phyloP scores from a whole-genome alignment of 1,140 invertebrate species.

The Drosophila mauritiana region DNA sequence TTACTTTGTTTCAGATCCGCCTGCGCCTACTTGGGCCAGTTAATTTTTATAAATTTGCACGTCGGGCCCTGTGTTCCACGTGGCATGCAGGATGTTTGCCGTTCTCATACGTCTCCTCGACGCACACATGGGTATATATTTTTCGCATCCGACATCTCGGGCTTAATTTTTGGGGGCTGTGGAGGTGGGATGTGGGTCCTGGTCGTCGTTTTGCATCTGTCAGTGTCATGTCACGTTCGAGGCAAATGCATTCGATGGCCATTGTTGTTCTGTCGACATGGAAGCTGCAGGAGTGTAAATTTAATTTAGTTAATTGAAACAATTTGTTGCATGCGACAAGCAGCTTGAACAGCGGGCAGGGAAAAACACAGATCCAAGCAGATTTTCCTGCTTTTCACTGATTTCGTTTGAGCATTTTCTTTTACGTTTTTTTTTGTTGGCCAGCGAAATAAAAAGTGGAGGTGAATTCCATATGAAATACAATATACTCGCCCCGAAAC shows the following conservation, averaged over 20 bases:
- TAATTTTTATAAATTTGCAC: conserved; percentile 81
- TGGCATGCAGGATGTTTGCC: conserved; percentile 70
- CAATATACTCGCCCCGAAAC: conserved; percentile 66
- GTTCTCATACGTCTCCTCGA: conserved; percentile 56
- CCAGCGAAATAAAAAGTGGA: conserved; percentile 7
- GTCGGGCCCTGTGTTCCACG: conserved; percentile 43
- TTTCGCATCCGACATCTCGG: conserved; percentile 36
- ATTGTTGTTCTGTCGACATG: conserved; percentile 46
- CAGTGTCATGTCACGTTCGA: conserved; percentile 81
- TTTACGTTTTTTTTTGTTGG: conserved; percentile 47
- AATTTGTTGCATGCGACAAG: conserved; percentile 83
- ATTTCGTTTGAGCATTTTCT: conserved; percentile 80
- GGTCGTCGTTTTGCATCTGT: conserved; percentile 72
- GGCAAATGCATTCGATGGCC: conserved; percentile 74
- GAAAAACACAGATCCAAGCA: conserved; percentile 22
- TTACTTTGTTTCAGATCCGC: conserved; percentile 18
- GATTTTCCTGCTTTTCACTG: conserved; percentile 61
- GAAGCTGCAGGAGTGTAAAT: conserved; percentile 82
- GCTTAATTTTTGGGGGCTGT: conserved; percentile 44
- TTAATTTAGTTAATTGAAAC: conserved; percentile 84
- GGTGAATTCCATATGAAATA: conserved; percentile 45
- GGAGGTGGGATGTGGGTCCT: conserved; percentile 10
- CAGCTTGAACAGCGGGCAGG: conserved; percentile 40
- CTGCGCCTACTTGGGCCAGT: conserved; percentile 65
- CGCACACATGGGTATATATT: neutral